Evolutionary conservation across 2,113 vertebrate genomes (phyloP), one percentile per base, ranked within the genome.

Genomic region (Elaphurus davidianus): DNA sequence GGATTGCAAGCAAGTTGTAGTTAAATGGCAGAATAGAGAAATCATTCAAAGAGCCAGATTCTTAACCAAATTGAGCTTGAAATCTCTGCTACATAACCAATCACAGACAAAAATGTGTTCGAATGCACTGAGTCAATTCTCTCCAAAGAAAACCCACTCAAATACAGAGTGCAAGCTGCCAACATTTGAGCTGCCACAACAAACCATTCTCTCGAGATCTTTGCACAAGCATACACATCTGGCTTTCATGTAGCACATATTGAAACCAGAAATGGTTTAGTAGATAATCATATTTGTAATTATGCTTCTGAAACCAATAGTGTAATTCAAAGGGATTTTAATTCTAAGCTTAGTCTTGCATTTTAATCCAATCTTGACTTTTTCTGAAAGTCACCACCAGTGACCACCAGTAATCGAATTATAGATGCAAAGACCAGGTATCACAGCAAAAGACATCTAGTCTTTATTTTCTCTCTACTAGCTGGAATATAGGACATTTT

Each of bases 261-360:
- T 94, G 81, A 97, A 98, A 94, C 54, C 23, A 96, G 87, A 98
- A 97, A 95, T 60, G 57, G 40, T 94, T 43, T 87, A 90, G 54
- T 96, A 47, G 27, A 88, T 96, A 97, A 97, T 97, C 85, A 88
- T 92, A 94, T 96, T 95, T 97, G 85, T 94, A 96, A 94, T 97
- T 97, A 88, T 45, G 54, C 19, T 92, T 25, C 54, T 95, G 43
- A 95, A 96, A 96, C 78, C 40, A 97, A 95, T 60, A 89, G 10
- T 7, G 1, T 95, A 60, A 95, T 94, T 94, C 59, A 90, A 96
- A 96, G 25, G 30, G 15, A 14, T 91, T 94, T 96, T 87, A 54
- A 82, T 78, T 97, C 47, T 95, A 8, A 83, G 27, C 50, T 64
- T 19, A 92, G 28, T 59, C 45, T 86, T 93, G 28, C 45, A 96